A percentile compares a stretch with the other conserved stretches of the same genome.
These are phyloP conservation scores for Solea senegalensis DNA, from an alignment of 2,113 vertebrate species.

Conservation along the genomic window DNA sequence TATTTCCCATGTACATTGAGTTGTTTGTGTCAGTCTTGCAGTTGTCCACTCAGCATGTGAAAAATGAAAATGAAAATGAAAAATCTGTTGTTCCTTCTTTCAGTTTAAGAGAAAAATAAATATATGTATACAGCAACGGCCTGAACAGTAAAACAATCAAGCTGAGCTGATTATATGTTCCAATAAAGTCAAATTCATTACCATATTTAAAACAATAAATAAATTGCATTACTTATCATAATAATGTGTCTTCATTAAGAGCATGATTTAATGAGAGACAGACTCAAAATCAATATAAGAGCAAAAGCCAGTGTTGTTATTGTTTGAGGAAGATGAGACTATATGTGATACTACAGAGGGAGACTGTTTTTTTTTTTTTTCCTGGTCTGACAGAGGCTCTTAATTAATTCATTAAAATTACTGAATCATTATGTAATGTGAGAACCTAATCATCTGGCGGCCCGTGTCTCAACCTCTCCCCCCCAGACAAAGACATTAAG, in stretches of 20 bases:
- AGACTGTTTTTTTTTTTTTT: neutral
- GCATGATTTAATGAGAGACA: slow-evolving; percentile 50
- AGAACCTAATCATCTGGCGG: slow-evolving; percentile 67
- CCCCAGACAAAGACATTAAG: slow-evolving; percentile 64
- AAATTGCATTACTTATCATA: slow-evolving; percentile 47
- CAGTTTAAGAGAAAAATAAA: neutral
- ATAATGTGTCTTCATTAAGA: slow-evolving; percentile 39
- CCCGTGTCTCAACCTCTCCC: slow-evolving; percentile 61
- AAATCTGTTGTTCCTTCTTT: too few relatives aligned
- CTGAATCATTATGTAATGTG: slow-evolving; percentile 71
- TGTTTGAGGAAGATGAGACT: slow-evolving; percentile 47
- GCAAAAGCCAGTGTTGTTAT: slow-evolving; percentile 24
- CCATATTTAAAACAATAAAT: slow-evolving; percentile 38
- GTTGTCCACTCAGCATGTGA: too few relatives aligned
- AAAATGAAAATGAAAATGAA: too few relatives aligned
- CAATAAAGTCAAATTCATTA: slow-evolving; percentile 47
- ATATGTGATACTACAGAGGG: slow-evolving; percentile 22
- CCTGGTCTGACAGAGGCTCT: slow-evolving; percentile 38
- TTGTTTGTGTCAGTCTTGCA: too few relatives aligned
- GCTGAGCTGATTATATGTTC: slow-evolving; percentile 35
- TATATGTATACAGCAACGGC: neutral
- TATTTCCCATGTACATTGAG: neutral
- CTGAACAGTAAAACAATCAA: neutral
- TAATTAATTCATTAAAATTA: slow-evolving; percentile 72
- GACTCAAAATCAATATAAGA: slow-evolving; percentile 56